Evolutionary conservation across 2,113 vertebrate genomes (phyloP).

Genomic region (Urocolius indicus): DNA sequence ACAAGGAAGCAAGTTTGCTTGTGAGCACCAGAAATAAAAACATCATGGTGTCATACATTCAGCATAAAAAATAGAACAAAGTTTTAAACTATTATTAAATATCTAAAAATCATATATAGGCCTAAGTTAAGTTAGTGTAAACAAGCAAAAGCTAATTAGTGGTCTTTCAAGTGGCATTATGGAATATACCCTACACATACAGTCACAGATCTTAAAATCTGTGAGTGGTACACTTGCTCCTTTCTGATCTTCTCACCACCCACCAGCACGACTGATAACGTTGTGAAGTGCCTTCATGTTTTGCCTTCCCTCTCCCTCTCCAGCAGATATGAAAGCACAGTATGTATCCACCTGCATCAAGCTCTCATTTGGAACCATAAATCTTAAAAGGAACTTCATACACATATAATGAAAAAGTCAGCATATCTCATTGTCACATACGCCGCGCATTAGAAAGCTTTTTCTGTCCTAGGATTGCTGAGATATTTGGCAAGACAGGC

Average conservation of each 20-base stretch:
- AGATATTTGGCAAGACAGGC: constrained; percentile 62
- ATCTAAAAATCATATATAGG: neutral
- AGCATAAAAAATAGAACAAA: neutral
- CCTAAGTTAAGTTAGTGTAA: neutral
- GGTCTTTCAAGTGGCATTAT: neutral
- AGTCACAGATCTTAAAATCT: neutral
- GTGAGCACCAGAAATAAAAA: neutral
- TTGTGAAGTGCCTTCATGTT: neutral
- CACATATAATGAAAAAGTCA: constrained; percentile 4
- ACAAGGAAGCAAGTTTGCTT: neutral
- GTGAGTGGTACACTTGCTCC: neutral
- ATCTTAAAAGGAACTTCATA: neutral
- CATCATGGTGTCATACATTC: neutral
- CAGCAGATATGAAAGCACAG: neutral
- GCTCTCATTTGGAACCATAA: neutral
- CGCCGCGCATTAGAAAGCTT: neutral
- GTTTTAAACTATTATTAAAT: neutral
- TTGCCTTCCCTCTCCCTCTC: neutral
- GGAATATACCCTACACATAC: neutral
- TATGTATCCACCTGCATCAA: neutral
- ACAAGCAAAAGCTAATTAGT: neutral
- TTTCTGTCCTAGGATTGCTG: constrained; percentile 27
- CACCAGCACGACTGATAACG: neutral
- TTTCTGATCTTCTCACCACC: neutral
- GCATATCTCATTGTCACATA: constrained; percentile 8